phyloP scores from a whole-genome alignment of 1,140 invertebrate species.

The Temnothorax longispinosus region DNA sequence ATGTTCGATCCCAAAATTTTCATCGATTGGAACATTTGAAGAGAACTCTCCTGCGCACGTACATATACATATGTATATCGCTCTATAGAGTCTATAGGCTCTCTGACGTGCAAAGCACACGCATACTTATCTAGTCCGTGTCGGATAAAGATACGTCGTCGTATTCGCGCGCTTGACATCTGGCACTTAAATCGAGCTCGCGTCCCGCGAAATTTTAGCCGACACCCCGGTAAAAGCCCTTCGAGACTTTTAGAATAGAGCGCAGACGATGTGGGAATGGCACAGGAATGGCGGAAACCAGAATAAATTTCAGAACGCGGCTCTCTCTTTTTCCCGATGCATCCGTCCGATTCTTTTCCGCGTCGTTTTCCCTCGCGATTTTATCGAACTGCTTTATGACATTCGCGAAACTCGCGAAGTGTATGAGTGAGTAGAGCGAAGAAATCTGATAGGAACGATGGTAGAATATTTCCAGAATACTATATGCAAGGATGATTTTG shows the following conservation, averaged over 20 bases:
- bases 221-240: conserved; percentile 37
- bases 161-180: not conserved
- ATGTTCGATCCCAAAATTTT: not conserved
- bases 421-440: not conserved
- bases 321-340: conserved; percentile 9
- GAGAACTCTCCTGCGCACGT: not conserved
- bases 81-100: not conserved
- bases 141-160: conserved; percentile 28
- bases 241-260: conserved; percentile 8
- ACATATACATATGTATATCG: not conserved
- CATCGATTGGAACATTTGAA: not conserved
- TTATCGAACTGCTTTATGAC: conserved; percentile 3
- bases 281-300: not conserved
- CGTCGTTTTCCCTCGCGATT: not conserved
- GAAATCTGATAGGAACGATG: not conserved
- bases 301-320: conserved; percentile 30
- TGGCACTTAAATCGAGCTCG: conserved; percentile 27
- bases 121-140: not conserved
- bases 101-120: not conserved
- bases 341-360: conserved; percentile 22
- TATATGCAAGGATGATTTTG: not conserved
- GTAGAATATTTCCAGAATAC: not conserved
- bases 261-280: not conserved
- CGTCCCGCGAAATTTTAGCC: conserved; percentile 35
- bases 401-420: conserved; percentile 12